Conservation (phyloP, 2,888 invertebrate genomes). For the Heteromurus nitidus region DNA sequence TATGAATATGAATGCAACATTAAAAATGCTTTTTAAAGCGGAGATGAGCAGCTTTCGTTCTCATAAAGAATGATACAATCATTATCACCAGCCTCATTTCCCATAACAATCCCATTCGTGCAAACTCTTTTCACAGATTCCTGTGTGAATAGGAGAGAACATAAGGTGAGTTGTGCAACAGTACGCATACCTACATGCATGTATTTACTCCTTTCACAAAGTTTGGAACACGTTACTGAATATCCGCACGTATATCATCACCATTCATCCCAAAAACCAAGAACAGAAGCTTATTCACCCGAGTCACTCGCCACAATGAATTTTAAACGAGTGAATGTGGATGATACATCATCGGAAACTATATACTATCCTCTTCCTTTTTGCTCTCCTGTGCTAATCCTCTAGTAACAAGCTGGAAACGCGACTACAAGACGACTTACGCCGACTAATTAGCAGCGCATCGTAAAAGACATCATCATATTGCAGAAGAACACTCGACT, state of each 20-base stretch:
- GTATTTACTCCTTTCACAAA: too few species aligned
- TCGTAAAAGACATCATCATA: too few species aligned
- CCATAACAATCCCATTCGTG: conserved; percentile 16
- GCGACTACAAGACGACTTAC: conserved; percentile 1
- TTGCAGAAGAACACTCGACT: neutral
- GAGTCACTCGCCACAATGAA: too few species aligned
- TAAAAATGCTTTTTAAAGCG: too few species aligned
- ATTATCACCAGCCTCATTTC: conserved; percentile 32
- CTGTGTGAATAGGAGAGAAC: neutral
- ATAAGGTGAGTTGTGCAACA: neutral
- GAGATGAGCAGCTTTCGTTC: too few species aligned
- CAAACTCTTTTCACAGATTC: conserved; percentile 7
- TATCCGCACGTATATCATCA: neutral
- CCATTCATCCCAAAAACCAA: neutral
- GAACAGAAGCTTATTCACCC: too few species aligned
- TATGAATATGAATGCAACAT: too few species aligned
- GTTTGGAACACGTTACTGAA: conserved; percentile 14
- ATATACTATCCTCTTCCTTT: neutral
- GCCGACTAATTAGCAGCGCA: conserved; percentile 25
- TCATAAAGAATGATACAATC: conserved; percentile 15
- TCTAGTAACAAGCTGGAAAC: neutral
- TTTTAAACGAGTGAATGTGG: neutral
- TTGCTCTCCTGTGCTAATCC: neutral
- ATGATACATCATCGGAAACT: neutral
- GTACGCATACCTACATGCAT: too few species aligned